Percentiles rank a stretch among this genome's conserved stretches.
phyloP scores from a whole-genome alignment of 2,888 invertebrate genomes.

The Augiades crinisus region DNA sequence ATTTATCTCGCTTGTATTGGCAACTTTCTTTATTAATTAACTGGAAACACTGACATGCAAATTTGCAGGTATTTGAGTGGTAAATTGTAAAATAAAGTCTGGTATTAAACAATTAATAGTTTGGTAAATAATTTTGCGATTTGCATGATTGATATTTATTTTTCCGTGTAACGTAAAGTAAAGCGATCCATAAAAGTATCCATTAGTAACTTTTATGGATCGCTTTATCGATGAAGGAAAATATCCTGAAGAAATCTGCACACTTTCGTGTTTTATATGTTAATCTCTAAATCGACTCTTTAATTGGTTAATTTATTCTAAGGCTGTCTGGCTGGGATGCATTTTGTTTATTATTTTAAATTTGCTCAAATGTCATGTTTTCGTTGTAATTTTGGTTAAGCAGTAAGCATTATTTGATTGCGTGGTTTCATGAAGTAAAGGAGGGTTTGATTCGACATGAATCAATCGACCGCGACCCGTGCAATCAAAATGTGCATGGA shows the following conservation, averaged over 20 bases:
- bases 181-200: too few relatives aligned
- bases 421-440: constrained; percentile 8
- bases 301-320: constrained; percentile 54
- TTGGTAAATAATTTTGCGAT: background rate
- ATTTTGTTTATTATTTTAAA: constrained; percentile 53
- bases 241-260: too few relatives aligned
- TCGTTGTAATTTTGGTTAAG: constrained; percentile 63
- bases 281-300: constrained; percentile 47
- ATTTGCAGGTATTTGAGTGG: constrained; percentile 1
- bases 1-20: constrained; percentile 30
- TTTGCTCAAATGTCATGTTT: constrained; percentile 72
- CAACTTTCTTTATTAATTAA: constrained; percentile 32
- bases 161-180: too few relatives aligned
- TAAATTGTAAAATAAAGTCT: constrained; percentile 8
- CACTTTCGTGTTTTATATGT: too few relatives aligned
- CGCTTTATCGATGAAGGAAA: too few relatives aligned
- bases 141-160: too few relatives aligned
- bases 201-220: too few relatives aligned
- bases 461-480: constrained; percentile 32
- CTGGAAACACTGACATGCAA: constrained; percentile 22
- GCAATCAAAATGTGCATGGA: constrained; percentile 29
- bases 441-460: too few relatives aligned
- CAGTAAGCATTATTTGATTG: constrained; percentile 48
- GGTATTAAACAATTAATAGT: background rate
- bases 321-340: constrained; percentile 73